Evolutionary conservation across 2,113 vertebrate species (phyloP), one percentile per base, ranked within the genome.

Genomic region (Rhinopomastus cyanomelas): DNA sequence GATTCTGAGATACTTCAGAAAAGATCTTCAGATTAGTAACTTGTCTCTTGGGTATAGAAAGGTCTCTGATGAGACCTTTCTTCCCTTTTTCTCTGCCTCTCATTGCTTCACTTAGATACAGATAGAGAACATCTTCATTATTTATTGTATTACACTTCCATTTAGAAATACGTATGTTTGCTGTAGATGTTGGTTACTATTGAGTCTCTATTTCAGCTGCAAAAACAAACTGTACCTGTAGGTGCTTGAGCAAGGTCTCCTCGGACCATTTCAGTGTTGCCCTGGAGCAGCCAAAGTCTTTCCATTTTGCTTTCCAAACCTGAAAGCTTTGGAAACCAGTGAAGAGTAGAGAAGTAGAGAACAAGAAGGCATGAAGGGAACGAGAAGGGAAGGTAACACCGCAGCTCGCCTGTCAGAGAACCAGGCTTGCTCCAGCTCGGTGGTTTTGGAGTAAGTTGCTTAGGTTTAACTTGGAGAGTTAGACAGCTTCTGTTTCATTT

Each of bases 401-500:
- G 29, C 10, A 81, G 39, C 6, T 67, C 34, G 44, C 61, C 85
- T 89, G 7, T 56, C 16, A 73, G 52, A 77, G 81, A 88, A 21
- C 27, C 64, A 52, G 1, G 7, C 56, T 68, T 85, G 52, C 74
- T 92, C 72, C 52, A 91, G 53, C 61, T 64, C 51, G 55, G 68
- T 81, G 86, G 72, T 92, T 95, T 91, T 89, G 82, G 83, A 87
- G 67, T 51, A 79, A 88, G 19, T 95, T 85, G 34, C 86, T 81
- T 69, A 29, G 74, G 66, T 94, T 95, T 94, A 89, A 53, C 93
- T 89, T 90, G 89, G 84, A 95, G 81, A 81, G 76, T 57, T 79
- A 95, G 86, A 75, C 86, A 78, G 92, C 95, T 91, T 88, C 87
- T 91, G 95, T 94, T 96, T 86, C 93, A 83, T 93, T 81, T 92